phyloP scores from a whole-genome alignment of 2,113 vertebrate genomes.

The Brachypodius melanocephalos region DNA sequence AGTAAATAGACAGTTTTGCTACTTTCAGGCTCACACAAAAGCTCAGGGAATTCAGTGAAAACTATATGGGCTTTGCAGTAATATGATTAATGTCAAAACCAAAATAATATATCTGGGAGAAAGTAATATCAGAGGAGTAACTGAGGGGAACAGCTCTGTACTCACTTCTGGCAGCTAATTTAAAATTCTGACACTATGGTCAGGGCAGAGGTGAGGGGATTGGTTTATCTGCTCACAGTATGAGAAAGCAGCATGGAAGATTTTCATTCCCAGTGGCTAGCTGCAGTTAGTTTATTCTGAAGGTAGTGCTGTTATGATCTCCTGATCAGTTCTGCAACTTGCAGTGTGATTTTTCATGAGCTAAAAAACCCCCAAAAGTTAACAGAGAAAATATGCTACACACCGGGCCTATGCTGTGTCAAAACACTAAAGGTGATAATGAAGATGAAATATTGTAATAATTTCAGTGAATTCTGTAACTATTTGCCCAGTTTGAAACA shows the following conservation, averaged over 20 bases:
- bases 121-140: background rate
- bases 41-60: background rate
- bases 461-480: background rate
- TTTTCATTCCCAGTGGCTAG: background rate
- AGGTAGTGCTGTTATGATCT: background rate
- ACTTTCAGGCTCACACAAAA: background rate
- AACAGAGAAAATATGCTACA: background rate
- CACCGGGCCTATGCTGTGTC: background rate
- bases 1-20: background rate
- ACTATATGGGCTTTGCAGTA: background rate
- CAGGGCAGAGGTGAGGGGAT: background rate
- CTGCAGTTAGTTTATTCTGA: background rate
- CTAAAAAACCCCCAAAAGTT: background rate
- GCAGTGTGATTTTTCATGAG: background rate
- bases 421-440: background rate
- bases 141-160: background rate
- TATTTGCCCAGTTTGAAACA: background rate
- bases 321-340: background rate
- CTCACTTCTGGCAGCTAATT: background rate
- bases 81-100: background rate
- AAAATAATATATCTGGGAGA: background rate
- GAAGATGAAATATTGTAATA: background rate
- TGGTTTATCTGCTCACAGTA: background rate
- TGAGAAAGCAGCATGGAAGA: background rate
- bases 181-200: background rate